Evolutionary conservation across 1,140 invertebrate genomes (phyloP).

Genomic region (Pantala flavescens): DNA sequence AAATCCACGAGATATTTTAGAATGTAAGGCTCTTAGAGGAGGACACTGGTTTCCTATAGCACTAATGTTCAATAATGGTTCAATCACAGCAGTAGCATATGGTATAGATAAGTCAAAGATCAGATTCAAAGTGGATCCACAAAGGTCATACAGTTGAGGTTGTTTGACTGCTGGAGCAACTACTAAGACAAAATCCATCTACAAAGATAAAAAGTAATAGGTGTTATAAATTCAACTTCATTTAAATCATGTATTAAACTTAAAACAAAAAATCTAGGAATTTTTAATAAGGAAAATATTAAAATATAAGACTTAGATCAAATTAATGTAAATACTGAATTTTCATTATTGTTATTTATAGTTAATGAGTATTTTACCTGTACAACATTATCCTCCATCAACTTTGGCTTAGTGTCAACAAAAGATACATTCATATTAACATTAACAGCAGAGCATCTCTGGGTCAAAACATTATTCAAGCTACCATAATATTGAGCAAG

Average conservation of each 20-base stretch:
- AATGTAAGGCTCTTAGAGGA: slow-evolving; percentile 71
- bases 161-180: slow-evolving; percentile 77
- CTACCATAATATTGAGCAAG: slow-evolving; percentile 69
- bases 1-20: slow-evolving; percentile 78
- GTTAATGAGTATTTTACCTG: slow-evolving; percentile 35
- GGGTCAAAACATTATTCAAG: slow-evolving; percentile 71
- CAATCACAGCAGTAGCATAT: slow-evolving; percentile 81
- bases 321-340: too few species aligned
- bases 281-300: not conserved
- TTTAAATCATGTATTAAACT: not conserved
- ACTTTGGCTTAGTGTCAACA: slow-evolving; percentile 59
- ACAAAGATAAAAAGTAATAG: slow-evolving; percentile 20
- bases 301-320: too few species aligned
- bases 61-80: slow-evolving; percentile 77
- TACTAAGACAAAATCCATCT: slow-evolving; percentile 77
- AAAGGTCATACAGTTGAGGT: slow-evolving; percentile 84
- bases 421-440: slow-evolving; percentile 92
- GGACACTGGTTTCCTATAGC: slow-evolving; percentile 85
- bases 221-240: slow-evolving; percentile 5
- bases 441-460: slow-evolving; percentile 86
- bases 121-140: slow-evolving; percentile 82
- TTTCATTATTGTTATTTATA: too few species aligned
- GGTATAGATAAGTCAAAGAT: slow-evolving; percentile 91
- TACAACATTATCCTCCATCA: slow-evolving; percentile 76
- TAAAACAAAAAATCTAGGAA: not conserved